Conservation (phyloP, 2,113 vertebrate species). For the Ptychochromis oligacanthus region DNA sequence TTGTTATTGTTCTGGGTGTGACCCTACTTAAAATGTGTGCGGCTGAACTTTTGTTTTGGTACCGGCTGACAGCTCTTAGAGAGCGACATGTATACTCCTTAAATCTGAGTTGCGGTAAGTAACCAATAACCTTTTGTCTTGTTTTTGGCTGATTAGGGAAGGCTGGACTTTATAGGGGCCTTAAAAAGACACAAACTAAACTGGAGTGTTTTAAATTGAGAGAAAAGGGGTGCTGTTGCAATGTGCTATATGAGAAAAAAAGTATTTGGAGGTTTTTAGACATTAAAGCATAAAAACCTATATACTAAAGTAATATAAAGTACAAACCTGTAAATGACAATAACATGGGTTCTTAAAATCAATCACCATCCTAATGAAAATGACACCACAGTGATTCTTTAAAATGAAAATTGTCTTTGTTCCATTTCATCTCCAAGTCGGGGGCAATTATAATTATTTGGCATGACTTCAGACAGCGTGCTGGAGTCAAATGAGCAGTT, state of each 20-base stretch:
- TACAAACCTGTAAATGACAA: not conserved
- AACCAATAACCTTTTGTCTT: not conserved
- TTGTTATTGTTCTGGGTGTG: not conserved
- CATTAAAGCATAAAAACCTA: not conserved
- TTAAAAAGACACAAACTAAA: not conserved
- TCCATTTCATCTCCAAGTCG: constrained; percentile 46
- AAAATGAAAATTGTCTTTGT: constrained; percentile 35
- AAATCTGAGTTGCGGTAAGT: not conserved
- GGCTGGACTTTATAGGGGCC: not conserved
- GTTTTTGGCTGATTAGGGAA: not conserved
- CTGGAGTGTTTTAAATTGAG: not conserved
- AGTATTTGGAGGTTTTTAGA: not conserved
- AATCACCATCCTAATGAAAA: constrained; percentile 36
- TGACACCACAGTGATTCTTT: not conserved
- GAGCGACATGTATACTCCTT: not conserved
- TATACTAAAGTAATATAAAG: not conserved
- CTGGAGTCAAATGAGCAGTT: constrained; percentile 31
- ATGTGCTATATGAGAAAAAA: not conserved
- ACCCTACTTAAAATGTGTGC: not conserved
- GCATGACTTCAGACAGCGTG: constrained; percentile 29
- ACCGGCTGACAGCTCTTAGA: not conserved
- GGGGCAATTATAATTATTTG: constrained; percentile 61
- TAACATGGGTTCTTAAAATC: constrained; percentile 15
- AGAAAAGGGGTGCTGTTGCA: not conserved
- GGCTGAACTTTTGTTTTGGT: not conserved